phyloP scores from a whole-genome alignment of 2,113 vertebrate genomes.

The Galemys pyrenaicus region DNA sequence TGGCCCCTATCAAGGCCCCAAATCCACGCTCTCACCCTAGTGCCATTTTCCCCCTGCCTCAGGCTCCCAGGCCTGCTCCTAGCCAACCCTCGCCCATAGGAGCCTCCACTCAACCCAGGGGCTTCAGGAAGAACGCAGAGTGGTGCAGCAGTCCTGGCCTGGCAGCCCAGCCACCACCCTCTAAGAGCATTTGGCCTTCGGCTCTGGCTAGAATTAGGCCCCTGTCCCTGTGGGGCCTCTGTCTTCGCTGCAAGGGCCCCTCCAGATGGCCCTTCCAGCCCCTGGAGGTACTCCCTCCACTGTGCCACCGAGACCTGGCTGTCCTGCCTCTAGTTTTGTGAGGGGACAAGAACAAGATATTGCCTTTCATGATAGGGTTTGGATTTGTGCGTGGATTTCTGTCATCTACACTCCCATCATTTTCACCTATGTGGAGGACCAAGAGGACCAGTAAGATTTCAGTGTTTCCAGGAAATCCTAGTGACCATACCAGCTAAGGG shows the following conservation, averaged over 20 bases:
- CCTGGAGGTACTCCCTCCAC: background rate
- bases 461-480: background rate
- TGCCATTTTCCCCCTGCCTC: accelerated
- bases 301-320: background rate
- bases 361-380: background rate
- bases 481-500: background rate
- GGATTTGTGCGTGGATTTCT: background rate
- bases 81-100: background rate
- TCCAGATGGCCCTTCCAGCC: background rate
- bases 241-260: background rate
- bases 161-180: background rate
- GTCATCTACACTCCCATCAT: background rate
- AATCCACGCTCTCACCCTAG: accelerated
- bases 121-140: background rate
- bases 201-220: background rate
- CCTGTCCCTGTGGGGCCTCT: background rate
- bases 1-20: background rate
- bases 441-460: background rate
- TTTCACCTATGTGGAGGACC: background rate
- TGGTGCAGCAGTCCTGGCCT: background rate
- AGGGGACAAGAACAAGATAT: accelerated
- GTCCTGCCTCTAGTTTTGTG: background rate
- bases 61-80: background rate
- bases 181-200: background rate
- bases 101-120: background rate